These are phyloP conservation scores for Rhabdornis inornatus DNA, from an alignment of 2,113 vertebrate species.

Conservation along the genomic window DNA sequence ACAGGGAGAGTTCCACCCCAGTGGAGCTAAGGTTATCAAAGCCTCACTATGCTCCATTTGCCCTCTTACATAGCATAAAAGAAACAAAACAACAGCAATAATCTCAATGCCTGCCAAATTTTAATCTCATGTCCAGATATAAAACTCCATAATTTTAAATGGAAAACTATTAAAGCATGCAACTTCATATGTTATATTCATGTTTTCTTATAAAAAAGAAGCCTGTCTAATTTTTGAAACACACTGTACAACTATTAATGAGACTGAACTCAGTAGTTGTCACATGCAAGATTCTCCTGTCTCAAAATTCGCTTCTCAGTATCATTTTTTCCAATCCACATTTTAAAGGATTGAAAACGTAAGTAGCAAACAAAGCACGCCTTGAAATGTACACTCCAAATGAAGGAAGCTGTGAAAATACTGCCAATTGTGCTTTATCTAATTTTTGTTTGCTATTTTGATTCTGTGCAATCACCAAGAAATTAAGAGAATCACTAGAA, in stretches of 20 bases:
- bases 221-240: neutral
- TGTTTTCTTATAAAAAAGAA: neutral
- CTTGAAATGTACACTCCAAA: neutral
- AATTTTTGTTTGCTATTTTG: neutral
- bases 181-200: neutral
- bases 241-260: neutral
- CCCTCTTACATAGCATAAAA: neutral
- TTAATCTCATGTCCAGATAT: neutral
- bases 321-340: neutral
- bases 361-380: neutral
- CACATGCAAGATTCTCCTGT: neutral
- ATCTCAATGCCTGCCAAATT: neutral
- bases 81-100: neutral
- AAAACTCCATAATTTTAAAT: neutral
- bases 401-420: neutral
- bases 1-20: neutral
- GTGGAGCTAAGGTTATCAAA: neutral
- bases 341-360: neutral
- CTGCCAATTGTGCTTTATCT: neutral
- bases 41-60: neutral
- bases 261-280: neutral
- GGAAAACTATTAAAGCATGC: neutral
- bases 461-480: neutral
- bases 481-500: neutral
- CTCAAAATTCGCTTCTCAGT: neutral